phyloP scores from a whole-genome alignment of 2,797 vertebrate genomes.

The Ceyx erithaca region DNA sequence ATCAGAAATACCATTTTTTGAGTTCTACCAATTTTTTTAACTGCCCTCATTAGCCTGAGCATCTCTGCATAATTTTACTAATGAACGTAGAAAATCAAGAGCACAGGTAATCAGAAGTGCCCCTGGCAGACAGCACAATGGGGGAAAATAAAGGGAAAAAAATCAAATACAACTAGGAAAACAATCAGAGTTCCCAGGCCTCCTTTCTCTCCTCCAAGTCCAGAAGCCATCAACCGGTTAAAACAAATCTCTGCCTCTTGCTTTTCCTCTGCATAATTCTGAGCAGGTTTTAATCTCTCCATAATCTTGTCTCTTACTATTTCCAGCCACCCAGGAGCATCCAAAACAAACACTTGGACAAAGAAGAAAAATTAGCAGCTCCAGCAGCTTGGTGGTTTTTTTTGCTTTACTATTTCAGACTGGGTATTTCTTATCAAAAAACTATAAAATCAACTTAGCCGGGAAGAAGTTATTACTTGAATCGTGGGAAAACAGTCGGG shows the following conservation, averaged over 20 bases:
- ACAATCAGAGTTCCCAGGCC: neutral
- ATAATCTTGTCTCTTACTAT: neutral
- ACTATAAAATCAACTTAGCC: neutral
- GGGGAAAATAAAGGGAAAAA: neutral
- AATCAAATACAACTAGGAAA: neutral
- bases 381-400: neutral
- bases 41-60: neutral
- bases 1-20: neutral
- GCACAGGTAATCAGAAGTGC: neutral
- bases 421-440: fast-evolving
- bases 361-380: neutral
- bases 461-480: fast-evolving
- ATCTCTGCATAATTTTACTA: neutral
- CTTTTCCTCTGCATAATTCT: neutral
- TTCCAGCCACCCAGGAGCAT: neutral
- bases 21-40: neutral
- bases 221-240: neutral
- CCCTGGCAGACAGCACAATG: neutral
- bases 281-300: neutral
- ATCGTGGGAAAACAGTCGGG: neutral
- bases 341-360: neutral
- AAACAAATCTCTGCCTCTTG: neutral
- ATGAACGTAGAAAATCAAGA: neutral
- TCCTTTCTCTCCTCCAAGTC: neutral
- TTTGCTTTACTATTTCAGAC: neutral